These are phyloP conservation scores for Prenolepis imparis DNA, from an alignment of 2,888 invertebrate genomes.

Conservation along the genomic window DNA sequence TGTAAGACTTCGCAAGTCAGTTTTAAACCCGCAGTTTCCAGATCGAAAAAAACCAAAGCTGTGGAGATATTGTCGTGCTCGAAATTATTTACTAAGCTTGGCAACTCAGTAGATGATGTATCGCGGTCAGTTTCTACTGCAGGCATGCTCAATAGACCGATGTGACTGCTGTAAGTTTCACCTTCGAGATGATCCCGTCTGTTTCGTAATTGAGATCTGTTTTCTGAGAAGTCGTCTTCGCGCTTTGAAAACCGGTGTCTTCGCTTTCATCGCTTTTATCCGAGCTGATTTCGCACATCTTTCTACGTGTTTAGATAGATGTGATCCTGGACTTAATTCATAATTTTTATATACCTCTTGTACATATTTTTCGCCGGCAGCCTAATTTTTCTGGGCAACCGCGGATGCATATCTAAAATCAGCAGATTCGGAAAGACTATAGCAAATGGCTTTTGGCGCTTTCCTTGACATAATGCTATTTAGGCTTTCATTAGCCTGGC, in stretches of 20 bases:
- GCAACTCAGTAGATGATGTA: not conserved
- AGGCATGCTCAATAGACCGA: conserved; percentile 1
- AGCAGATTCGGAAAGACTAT: not conserved
- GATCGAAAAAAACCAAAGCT: conserved; percentile 2
- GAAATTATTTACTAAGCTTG: not conserved
- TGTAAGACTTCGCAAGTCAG: not conserved
- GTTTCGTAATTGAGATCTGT: conserved; percentile 3
- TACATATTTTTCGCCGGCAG: not conserved
- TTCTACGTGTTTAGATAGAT: not conserved
- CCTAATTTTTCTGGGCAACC: not conserved
- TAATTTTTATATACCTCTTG: not conserved
- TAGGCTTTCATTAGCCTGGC: not conserved
- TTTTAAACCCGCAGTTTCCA: conserved; percentile 4
- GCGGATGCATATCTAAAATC: not conserved
- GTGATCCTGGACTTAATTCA: not conserved
- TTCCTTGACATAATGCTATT: conserved; percentile 1
- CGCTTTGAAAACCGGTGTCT: not conserved
- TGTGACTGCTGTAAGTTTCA: not conserved
- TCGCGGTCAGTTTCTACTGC: conserved; percentile 1
- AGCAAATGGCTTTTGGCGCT: conserved; percentile 3
- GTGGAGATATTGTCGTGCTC: not conserved
- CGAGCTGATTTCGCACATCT: conserved; percentile 1
- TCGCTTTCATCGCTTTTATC: not conserved
- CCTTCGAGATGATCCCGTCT: not conserved
- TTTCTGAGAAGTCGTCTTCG: not conserved